These are phyloP conservation scores for Gorsachius magnificus DNA, from an alignment of 2,797 vertebrate species.

Conservation along the genomic window DNA sequence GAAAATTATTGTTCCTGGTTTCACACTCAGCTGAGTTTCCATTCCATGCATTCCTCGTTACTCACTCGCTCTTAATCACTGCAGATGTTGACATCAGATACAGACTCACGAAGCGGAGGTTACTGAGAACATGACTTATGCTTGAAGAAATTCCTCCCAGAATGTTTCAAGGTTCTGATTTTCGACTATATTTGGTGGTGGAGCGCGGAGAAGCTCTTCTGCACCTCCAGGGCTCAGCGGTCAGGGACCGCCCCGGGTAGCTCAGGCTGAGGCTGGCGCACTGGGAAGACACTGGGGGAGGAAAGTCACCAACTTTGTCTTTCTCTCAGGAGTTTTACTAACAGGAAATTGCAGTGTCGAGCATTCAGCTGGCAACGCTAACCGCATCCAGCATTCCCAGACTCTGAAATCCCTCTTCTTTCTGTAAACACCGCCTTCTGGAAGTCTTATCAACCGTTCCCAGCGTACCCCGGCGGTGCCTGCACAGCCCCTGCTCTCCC, in stretches of 20 bases:
- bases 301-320: neutral
- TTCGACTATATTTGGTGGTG: neutral
- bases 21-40: slow-evolving; percentile 23
- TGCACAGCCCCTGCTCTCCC: neutral
- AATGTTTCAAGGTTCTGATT: neutral
- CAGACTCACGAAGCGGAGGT: neutral
- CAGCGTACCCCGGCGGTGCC: neutral
- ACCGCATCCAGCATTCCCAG: neutral
- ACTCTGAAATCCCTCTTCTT: neutral
- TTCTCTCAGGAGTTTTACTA: neutral
- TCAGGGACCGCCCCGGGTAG: accelerated
- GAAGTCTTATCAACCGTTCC: neutral
- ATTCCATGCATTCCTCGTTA: neutral
- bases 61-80: neutral
- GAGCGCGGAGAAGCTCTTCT: neutral
- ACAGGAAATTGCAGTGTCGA: neutral
- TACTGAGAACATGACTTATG: neutral
- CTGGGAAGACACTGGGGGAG: neutral
- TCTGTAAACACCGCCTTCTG: neutral
- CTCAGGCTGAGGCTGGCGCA: neutral
- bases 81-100: neutral
- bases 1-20: neutral
- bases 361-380: neutral
- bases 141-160: neutral
- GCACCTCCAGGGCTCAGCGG: accelerated